Evolutionary conservation across 1,140 invertebrate genomes (phyloP), one percentile per base, ranked within the genome.

Genomic region (Halictus rubicundus): DNA sequence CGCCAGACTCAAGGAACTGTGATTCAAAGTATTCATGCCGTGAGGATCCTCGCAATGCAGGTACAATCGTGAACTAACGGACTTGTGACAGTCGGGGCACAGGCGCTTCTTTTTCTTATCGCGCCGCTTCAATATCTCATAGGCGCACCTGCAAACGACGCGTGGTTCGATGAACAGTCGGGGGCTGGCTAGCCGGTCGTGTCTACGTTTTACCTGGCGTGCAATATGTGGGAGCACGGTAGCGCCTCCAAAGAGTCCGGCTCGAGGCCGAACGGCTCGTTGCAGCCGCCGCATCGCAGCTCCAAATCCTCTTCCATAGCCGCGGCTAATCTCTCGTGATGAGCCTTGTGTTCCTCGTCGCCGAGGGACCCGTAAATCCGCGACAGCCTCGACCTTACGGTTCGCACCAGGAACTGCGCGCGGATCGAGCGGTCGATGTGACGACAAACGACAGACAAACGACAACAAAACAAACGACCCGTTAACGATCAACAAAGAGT

Each of bases 141-240:
- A 94, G 25, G 95, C 95, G 89, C 96, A 96, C 90, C 96, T 96
- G 87, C 37, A 92, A 91, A 66, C 69, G 57, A 70, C 16, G 16
- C 19, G 10, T 27, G 6, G 57, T 23, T 39, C 21, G 57, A 25
- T 70, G 39, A 71, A 42, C 42, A 21, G 52, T 42, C 46, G 27
- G 16, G 2, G 68, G 9, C 54, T n/a, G 19, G 27, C 21, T 16
- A n/a, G 39, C 54, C 32, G 12, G 54, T 46, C 42, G 42, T 52
- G 49, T 25, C 32, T 32, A 39, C 25, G 23, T 76, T 65, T 88
- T 89, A 97, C 96, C 96, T 96, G 39, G 96, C 96, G 89, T 97
- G 97, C 49, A 97, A 94, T 86, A 97, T 97, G 89, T 97, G 97
- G 1, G 96, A 95, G 92, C 97, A 97, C 7, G 97, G 96, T 75